Conservation (phyloP, 2,888 invertebrate genomes). For the Gymnocheta viridis region DNA sequence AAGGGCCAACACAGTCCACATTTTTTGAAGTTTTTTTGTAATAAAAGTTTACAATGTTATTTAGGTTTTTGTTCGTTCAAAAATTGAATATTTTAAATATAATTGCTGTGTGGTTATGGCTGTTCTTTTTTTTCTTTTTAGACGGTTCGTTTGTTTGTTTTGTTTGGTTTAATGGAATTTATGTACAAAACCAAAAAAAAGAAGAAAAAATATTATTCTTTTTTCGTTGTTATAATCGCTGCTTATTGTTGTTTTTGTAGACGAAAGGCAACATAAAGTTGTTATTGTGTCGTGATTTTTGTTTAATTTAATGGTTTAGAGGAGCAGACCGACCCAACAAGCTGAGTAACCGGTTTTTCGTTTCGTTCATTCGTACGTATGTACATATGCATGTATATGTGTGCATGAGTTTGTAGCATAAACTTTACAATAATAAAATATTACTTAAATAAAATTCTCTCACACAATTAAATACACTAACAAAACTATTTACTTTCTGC, state of each 20-base stretch:
- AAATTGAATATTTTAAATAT: conserved; percentile 51
- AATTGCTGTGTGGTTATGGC: conserved; percentile 23
- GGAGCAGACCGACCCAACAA: conserved; percentile 40
- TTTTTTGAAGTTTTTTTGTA: conserved; percentile 21
- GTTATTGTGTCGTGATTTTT: conserved; percentile 46
- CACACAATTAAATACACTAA: not conserved
- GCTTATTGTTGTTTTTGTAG: conserved; percentile 34
- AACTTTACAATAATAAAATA: conserved; percentile 24
- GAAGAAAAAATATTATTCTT: conserved; percentile 23
- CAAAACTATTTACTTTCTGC: conserved; percentile 5
- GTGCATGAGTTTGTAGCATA: not conserved
- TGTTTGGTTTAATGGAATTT: conserved; percentile 71
- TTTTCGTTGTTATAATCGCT: conserved; percentile 58
- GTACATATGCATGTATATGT: conserved; percentile 4
- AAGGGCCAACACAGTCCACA: conserved; percentile 29
- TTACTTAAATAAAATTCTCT: conserved; percentile 2
- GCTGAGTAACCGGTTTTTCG: conserved; percentile 61
- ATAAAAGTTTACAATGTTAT: conserved; percentile 19
- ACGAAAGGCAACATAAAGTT: conserved; percentile 31
- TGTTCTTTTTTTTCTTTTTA: conserved; percentile 22
- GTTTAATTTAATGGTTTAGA: conserved; percentile 51
- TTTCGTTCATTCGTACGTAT: conserved; percentile 31
- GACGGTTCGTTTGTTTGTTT: conserved; percentile 48
- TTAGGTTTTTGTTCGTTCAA: conserved; percentile 22
- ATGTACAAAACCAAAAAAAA: conserved; percentile 66